Conservation (phyloP, 2,888 invertebrate species). For the Thereva nobilitata region DNA sequence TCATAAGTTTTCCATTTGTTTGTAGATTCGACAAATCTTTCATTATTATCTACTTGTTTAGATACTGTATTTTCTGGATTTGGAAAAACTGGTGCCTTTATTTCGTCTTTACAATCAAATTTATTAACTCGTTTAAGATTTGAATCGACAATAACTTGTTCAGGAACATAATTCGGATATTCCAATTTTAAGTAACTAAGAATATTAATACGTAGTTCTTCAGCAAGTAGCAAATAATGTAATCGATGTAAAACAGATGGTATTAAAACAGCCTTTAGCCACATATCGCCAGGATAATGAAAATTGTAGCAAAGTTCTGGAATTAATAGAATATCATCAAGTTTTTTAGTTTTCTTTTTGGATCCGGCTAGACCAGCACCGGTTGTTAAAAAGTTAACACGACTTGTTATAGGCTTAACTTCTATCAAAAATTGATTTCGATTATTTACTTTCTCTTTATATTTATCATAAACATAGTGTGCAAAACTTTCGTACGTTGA, state of each 20-base stretch:
- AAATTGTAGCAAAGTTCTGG: conserved; percentile 84
- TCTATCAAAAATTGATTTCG: conserved; percentile 77
- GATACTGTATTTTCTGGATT: conserved; percentile 2
- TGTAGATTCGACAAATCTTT: conserved; percentile 25
- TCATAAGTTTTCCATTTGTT: conserved; percentile 52
- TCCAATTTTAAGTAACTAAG: conserved; percentile 49
- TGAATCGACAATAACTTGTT: conserved; percentile 50
- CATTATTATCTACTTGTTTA: conserved; percentile 16
- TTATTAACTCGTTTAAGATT: conserved; percentile 49
- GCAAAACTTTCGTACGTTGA: conserved; percentile 64
- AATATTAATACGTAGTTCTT: conserved; percentile 55
- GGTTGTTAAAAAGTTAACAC: conserved; percentile 53
- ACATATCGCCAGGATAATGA: conserved; percentile 73
- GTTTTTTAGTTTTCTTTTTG: conserved; percentile 47
- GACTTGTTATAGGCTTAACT: conserved; percentile 64
- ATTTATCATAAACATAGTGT: conserved; percentile 77
- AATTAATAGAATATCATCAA: conserved; percentile 69
- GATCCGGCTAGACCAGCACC: conserved; percentile 48
- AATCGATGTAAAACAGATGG: conserved; percentile 83
- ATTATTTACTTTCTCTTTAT: conserved; percentile 64
- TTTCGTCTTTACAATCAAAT: background rate
- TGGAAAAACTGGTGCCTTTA: conserved; percentile 17
- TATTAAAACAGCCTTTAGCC: conserved; percentile 82
- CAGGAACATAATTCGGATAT: conserved; percentile 48
- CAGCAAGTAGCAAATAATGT: conserved; percentile 53